A percentile compares a stretch with the other conserved stretches of the same genome.
phyloP scores from a whole-genome alignment of 1,140 invertebrate genomes.

The Bursaphelenchus mucronatus region DNA sequence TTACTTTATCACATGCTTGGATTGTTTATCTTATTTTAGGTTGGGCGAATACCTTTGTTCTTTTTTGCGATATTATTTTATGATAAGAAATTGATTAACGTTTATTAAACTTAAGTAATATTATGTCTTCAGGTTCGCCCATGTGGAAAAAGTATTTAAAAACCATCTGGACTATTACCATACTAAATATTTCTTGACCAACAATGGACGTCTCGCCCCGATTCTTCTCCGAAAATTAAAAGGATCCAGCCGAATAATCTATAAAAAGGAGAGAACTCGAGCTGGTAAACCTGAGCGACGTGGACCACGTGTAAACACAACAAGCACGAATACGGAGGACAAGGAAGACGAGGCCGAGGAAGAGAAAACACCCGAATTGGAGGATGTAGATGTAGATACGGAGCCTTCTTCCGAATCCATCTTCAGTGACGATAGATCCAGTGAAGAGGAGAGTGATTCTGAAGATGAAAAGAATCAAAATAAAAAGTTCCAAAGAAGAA shows the following conservation, averaged over 20 bases:
- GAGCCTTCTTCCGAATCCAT: neutral
- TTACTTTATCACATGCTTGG: too few relatives aligned
- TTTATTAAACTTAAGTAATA: neutral
- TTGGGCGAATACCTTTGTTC: neutral
- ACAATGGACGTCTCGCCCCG: conserved; percentile 13
- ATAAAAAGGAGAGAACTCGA: neutral
- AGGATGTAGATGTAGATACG: neutral
- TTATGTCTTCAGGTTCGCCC: conserved; percentile 16
- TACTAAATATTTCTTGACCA: conserved; percentile 18
- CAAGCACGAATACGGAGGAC: neutral
- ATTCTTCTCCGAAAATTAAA: conserved; percentile 1
- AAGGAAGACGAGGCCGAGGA: conserved; percentile 7
- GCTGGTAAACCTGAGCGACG: neutral
- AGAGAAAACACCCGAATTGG: neutral
- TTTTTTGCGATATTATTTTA: neutral
- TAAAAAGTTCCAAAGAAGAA: too few relatives aligned
- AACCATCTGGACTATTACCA: neutral
- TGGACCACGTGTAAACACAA: neutral
- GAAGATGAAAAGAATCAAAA: too few relatives aligned
- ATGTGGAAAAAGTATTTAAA: conserved; percentile 9
- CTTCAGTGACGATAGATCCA: neutral
- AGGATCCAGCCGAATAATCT: neutral
- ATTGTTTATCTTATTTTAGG: neutral
- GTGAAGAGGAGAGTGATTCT: neutral
- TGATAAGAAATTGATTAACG: conserved; percentile 5